A percentile compares a stretch with the other conserved stretches of the same genome.
Evolutionary conservation across 2,113 vertebrate species (phyloP).

Genomic region (Anseranas semipalmata): DNA sequence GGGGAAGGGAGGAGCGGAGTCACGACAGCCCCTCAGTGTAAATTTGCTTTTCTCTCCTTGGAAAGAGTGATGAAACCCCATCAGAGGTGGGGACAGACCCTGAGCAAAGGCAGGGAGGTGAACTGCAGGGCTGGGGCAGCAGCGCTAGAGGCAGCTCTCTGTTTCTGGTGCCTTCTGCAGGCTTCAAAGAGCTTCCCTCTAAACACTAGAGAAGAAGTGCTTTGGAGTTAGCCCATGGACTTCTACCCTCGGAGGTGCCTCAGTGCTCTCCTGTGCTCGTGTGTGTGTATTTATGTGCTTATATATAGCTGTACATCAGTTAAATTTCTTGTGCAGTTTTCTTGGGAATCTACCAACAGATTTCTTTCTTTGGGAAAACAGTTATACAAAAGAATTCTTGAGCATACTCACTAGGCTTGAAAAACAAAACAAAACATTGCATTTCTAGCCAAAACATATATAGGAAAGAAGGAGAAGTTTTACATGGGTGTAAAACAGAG

Average conservation of each 20-base stretch:
- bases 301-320: background rate
- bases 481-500: background rate
- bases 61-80: background rate
- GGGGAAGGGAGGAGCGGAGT: background rate
- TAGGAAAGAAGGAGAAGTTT: background rate
- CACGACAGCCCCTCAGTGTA: background rate
- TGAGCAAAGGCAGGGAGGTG: background rate
- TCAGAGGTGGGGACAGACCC: background rate
- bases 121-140: background rate
- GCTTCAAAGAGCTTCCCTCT: background rate
- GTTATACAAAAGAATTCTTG: background rate
- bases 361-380: background rate
- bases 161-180: background rate
- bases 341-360: background rate
- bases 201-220: background rate
- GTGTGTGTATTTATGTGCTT: background rate
- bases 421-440: background rate
- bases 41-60: background rate
- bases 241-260: background rate
- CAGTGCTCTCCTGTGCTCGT: fast-evolving
- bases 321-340: background rate
- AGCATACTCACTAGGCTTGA: no score
- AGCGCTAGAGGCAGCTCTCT: background rate
- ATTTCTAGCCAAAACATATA: background rate
- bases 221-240: background rate